These are phyloP conservation scores for Heteronetta atricapilla DNA, from an alignment of 2,113 vertebrate species.

Conservation along the genomic window DNA sequence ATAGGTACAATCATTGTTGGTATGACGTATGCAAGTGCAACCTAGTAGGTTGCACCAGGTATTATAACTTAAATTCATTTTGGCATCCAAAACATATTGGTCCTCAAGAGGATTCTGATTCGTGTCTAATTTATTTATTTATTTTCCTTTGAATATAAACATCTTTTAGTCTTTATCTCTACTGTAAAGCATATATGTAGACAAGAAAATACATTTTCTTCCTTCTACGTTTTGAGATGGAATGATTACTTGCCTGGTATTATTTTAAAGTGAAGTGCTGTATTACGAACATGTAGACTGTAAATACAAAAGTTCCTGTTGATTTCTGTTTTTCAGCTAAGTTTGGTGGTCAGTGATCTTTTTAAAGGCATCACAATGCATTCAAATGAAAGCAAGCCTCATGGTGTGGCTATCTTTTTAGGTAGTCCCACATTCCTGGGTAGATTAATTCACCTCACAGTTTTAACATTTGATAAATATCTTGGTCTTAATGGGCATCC, in stretches of 20 bases:
- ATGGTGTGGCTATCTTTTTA: not conserved
- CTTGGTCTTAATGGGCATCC: slow-evolving; percentile 8
- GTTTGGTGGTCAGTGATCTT: not conserved
- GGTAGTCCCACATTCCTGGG: not conserved
- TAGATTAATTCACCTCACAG: not conserved
- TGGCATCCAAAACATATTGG: not conserved
- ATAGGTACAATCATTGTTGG: not conserved
- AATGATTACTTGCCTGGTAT: not conserved
- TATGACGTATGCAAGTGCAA: not conserved
- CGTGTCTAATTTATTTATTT: not conserved
- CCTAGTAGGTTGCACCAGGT: not conserved
- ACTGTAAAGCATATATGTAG: not conserved
- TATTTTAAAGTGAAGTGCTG: not conserved
- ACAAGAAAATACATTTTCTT: not conserved
- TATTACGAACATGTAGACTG: not conserved
- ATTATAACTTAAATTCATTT: not conserved
- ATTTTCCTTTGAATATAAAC: not conserved
- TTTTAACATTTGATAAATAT: slow-evolving; percentile 29
- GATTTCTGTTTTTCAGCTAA: not conserved
- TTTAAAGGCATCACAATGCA: not conserved
- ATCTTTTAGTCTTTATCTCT: not conserved
- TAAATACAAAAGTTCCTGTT: not conserved
- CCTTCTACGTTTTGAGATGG: not conserved
- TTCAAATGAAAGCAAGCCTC: not conserved
- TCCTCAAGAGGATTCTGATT: not conserved